A percentile compares a stretch with the other conserved stretches of the same genome.
Conservation (phyloP, 1,140 invertebrate genomes). For the Ips nitidus region DNA sequence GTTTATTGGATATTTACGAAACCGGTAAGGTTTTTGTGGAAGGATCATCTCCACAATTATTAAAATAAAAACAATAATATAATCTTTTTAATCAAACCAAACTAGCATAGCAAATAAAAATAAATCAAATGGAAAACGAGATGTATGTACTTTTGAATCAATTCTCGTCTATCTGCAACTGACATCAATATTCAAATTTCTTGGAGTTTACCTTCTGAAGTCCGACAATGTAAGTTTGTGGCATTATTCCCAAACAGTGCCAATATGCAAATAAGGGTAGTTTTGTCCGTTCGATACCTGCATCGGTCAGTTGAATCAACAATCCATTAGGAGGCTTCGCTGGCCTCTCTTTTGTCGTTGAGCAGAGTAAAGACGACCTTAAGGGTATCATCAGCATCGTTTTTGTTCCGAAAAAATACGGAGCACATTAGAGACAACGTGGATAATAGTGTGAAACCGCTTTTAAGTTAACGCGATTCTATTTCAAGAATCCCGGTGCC, state of each 20-base stretch:
- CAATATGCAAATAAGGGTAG: constrained; percentile 47
- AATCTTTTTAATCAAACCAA: too few species aligned
- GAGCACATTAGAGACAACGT: too few species aligned
- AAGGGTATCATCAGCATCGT: too few species aligned
- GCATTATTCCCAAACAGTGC: constrained; percentile 47
- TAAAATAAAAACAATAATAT: too few species aligned
- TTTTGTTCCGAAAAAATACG: too few species aligned
- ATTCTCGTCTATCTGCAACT: constrained; percentile 35
- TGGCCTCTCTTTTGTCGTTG: constrained; percentile 19
- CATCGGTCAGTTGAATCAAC: constrained; percentile 52
- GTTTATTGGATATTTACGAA: constrained; percentile 33
- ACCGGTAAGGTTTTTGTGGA: too few species aligned
- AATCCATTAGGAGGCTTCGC: constrained; percentile 48
- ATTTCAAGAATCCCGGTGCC: background rate
- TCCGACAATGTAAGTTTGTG: constrained; percentile 47
- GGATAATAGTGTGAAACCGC: too few species aligned
- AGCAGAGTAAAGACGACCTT: constrained; percentile 9
- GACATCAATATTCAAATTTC: constrained; percentile 49
- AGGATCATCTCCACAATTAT: too few species aligned
- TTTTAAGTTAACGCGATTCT: too few species aligned
- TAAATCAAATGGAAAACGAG: too few species aligned
- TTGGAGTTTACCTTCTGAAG: constrained; percentile 47
- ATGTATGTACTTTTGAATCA: constrained; percentile 7
- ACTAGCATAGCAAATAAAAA: too few species aligned
- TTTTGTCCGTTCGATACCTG: constrained; percentile 47